Conservation (phyloP, 2,113 vertebrate species). For the Saguinus imperator region DNA sequence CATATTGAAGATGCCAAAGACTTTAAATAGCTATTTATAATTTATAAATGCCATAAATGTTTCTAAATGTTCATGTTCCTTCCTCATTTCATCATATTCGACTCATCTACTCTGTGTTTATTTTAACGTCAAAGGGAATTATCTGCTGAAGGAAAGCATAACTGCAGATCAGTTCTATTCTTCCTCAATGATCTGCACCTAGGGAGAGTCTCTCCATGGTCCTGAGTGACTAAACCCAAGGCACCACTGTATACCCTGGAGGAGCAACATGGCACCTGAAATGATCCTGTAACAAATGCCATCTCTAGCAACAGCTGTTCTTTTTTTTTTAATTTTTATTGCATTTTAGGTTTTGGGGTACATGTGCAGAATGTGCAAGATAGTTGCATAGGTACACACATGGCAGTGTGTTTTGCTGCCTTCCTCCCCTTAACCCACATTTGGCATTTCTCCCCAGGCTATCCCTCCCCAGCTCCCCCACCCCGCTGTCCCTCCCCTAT, state of each 20-base stretch:
- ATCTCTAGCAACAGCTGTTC: not conserved
- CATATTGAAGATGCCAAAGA: not conserved
- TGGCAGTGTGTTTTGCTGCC: no score
- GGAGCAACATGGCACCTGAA: not conserved
- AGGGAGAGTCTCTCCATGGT: not conserved
- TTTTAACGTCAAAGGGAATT: not conserved
- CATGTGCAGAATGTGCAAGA: no score
- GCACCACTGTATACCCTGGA: not conserved
- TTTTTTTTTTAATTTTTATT: not conserved
- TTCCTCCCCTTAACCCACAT: no score
- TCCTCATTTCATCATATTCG: not conserved
- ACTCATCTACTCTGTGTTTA: not conserved
- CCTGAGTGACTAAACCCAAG: not conserved
- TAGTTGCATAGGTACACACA: no score
- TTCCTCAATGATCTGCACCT: not conserved
- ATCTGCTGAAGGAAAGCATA: not conserved
- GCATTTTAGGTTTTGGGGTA: no score
- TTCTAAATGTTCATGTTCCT: not conserved
- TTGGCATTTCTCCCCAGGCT: no score
- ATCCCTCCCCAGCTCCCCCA: no score
- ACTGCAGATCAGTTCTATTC: not conserved
- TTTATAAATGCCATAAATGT: not conserved
- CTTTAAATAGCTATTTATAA: not conserved
- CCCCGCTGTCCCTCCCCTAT: no score
- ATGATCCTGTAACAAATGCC: not conserved